These are phyloP conservation scores for Marasmarcha lunaedactyla DNA, from an alignment of 2,888 invertebrate genomes.

Conservation along the genomic window DNA sequence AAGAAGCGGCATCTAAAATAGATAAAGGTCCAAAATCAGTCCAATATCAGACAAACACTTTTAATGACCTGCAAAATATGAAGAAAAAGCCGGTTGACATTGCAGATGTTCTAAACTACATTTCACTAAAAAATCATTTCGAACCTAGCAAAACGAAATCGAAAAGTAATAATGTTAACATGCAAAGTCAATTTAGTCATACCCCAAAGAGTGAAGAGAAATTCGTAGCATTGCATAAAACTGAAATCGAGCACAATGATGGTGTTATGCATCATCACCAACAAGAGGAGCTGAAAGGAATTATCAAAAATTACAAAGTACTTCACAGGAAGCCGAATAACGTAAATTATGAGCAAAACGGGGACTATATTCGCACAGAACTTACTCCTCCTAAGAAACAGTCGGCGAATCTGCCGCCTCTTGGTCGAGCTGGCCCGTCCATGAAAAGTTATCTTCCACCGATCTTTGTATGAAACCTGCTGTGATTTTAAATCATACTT, in stretches of 20 bases:
- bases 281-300: constrained; percentile 41
- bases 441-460: constrained; percentile 55
- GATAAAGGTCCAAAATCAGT: constrained; percentile 36
- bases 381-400: constrained; percentile 34
- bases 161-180: constrained; percentile 24
- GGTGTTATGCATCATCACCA: constrained; percentile 25
- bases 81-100: constrained; percentile 43
- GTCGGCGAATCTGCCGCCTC: constrained; percentile 38
- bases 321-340: constrained; percentile 43
- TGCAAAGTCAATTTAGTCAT: too few species aligned
- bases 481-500: constrained; percentile 34
- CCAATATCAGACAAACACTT: constrained; percentile 27
- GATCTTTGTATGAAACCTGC: constrained; percentile 30
- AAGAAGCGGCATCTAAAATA: constrained; percentile 23
- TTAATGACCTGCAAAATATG: constrained; percentile 32
- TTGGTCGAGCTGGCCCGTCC: constrained; percentile 57
- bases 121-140: constrained; percentile 46
- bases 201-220: constrained; percentile 17
- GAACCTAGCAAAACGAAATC: constrained; percentile 45
- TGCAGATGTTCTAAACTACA: constrained; percentile 42
- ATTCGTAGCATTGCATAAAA: constrained; percentile 22
- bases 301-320: constrained; percentile 57
- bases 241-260: constrained; percentile 13
- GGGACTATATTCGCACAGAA: constrained; percentile 29
- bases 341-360: constrained; percentile 25